Evolutionary conservation across 2,888 invertebrate species (phyloP), one percentile per base, ranked within the genome.

Genomic region (Omphaloscelis lunosa): DNA sequence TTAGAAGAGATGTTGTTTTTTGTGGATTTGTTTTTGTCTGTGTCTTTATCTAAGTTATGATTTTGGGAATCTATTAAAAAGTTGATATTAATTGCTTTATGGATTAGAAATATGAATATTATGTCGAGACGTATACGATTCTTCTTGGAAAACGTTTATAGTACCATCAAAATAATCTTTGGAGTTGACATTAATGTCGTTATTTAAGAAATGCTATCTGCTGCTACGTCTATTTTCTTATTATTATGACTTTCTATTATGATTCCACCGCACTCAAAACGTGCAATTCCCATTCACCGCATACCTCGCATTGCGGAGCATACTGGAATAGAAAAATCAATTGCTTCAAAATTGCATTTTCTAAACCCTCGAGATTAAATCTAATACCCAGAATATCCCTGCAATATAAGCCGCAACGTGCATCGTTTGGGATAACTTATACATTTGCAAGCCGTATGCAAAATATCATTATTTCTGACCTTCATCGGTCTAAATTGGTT

Each of bases 351-450:
- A 82, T 82, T 72, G 77, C 58, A 85, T 77, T 72, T 69, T 48
- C 12, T 66, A 71, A 77, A 51, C 73, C 65, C 69, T 48, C 48
- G 61, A 77, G 77, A 72, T 83, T 85, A 71, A 77, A 82, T 85
- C 58, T 75, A 82, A 85, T 77, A 74, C 59, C 29, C 20, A 45
- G 72, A 74, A 74, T 75, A 66, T 82, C 34, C 67, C 41, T 41
- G 72, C 66, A 82, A 66, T 59, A 75, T 82, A 85, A 61, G 61
- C 72, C 61, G 23, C 45, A 27, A 51, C 62, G 66, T 70, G 71
- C 68, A 71, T 69, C 53, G 67, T 76, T 71, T 72, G 63, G 45
- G 34, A 69, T 76, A 79, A 63, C 48, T 59, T 70, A 59, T 29
- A 72, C 17, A 77, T 83, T 79, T 75, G 70, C 39, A 66, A 76